Evolutionary conservation across 2,113 vertebrate genomes (phyloP).

Genomic region (Urocitellus parryii): DNA sequence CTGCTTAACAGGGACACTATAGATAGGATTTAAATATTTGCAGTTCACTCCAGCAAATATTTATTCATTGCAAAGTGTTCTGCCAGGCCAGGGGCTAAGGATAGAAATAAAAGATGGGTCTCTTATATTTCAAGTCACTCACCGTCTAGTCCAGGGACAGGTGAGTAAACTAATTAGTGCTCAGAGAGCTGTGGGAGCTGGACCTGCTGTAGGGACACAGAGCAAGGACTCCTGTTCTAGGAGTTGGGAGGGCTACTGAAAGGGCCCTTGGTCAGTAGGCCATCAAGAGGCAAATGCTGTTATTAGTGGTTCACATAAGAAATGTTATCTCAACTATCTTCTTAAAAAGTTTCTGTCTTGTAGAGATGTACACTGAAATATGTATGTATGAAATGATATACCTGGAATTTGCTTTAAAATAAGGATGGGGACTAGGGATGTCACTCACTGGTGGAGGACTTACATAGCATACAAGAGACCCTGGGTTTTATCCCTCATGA

Average conservation of each 20-base stretch:
- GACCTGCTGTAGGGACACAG: background rate
- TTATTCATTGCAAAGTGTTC: background rate
- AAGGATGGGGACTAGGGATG: no score
- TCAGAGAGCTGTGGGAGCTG: background rate
- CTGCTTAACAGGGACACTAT: background rate
- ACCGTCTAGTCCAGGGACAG: background rate
- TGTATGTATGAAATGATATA: background rate
- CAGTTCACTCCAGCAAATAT: background rate
- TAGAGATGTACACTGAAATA: no score
- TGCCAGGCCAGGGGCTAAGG: background rate
- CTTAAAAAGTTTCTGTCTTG: background rate
- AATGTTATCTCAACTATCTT: no score
- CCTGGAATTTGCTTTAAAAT: background rate
- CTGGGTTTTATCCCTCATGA: no score
- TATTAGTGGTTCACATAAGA: background rate
- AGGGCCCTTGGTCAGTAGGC: background rate
- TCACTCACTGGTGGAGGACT: no score
- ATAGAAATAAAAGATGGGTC: background rate
- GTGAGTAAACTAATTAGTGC: accelerated
- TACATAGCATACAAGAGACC: no score
- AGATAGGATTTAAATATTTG: background rate
- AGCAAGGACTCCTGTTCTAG: background rate
- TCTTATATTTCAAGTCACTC: background rate
- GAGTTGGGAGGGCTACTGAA: background rate
- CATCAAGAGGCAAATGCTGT: background rate